Evolutionary conservation across 1,140 invertebrate species (phyloP).

Genomic region (Nasonia giraulti): DNA sequence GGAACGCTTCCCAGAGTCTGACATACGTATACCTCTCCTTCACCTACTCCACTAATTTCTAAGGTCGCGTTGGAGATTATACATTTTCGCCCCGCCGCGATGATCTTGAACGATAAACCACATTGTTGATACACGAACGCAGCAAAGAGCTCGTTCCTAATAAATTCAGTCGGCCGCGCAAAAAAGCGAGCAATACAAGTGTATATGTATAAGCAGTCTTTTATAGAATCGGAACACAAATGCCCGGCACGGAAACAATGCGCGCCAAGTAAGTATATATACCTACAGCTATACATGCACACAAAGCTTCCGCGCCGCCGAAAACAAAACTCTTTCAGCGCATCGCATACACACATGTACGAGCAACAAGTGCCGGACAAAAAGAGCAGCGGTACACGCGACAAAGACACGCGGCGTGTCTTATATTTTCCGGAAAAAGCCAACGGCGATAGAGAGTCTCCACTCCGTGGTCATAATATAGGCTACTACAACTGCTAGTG

Average conservation of each 20-base stretch:
- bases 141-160: not conserved
- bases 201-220: not conserved
- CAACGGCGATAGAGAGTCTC: not conserved
- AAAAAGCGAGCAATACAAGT: not conserved
- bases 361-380: not conserved
- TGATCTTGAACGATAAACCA: not conserved
- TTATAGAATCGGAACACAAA: not conserved
- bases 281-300: not conserved
- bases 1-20: not conserved
- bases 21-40: not conserved
- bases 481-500: not conserved
- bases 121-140: not conserved
- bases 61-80: not conserved
- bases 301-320: not conserved
- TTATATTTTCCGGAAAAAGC: slow-evolving; percentile 28
- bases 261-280: not conserved
- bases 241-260: not conserved
- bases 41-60: slow-evolving; percentile 8
- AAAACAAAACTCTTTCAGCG: not conserved
- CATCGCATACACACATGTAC: not conserved
- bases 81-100: not conserved
- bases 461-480: not conserved
- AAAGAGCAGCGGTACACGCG: not conserved
- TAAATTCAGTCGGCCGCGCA: not conserved
- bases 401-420: not conserved